Percentiles rank a stretch among this genome's conserved stretches.
phyloP scores from a whole-genome alignment of 2,113 vertebrate genomes.

The Catharus bicknelli region DNA sequence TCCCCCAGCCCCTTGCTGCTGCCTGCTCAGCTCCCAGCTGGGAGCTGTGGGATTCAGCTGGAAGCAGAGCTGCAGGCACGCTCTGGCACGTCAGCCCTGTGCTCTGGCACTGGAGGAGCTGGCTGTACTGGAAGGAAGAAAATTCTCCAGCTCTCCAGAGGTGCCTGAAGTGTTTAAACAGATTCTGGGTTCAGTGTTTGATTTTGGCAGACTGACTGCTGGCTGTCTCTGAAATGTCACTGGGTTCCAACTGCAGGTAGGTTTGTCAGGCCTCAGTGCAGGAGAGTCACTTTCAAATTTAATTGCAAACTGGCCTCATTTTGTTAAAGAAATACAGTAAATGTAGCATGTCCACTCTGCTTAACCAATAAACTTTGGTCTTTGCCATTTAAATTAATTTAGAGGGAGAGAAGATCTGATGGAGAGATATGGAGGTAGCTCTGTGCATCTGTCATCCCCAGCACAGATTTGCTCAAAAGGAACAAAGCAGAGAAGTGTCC shows the following conservation, averaged over 20 bases:
- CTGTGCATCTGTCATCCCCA: neutral
- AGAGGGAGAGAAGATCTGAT: neutral
- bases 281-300: neutral
- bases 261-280: neutral
- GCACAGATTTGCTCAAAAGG: neutral
- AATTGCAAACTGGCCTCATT: slow-evolving; percentile 8
- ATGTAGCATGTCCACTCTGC: neutral
- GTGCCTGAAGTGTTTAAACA: neutral
- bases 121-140: neutral
- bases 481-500: neutral
- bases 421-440: neutral
- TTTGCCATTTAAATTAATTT: slow-evolving; percentile 17
- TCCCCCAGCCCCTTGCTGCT: neutral
- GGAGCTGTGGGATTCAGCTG: neutral
- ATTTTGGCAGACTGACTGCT: neutral
- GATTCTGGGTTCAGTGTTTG: neutral
- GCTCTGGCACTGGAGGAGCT: neutral
- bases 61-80: neutral
- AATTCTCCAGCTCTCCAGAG: neutral
- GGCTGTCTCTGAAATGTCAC: slow-evolving; percentile 15
- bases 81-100: neutral
- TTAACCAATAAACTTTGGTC: neutral
- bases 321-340: neutral
- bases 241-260: slow-evolving; percentile 20
- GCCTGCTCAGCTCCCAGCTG: neutral